A percentile compares a stretch with the other conserved stretches of the same genome.
Conservation (phyloP, 2,888 invertebrate species). For the Scaeva pyrastri region DNA sequence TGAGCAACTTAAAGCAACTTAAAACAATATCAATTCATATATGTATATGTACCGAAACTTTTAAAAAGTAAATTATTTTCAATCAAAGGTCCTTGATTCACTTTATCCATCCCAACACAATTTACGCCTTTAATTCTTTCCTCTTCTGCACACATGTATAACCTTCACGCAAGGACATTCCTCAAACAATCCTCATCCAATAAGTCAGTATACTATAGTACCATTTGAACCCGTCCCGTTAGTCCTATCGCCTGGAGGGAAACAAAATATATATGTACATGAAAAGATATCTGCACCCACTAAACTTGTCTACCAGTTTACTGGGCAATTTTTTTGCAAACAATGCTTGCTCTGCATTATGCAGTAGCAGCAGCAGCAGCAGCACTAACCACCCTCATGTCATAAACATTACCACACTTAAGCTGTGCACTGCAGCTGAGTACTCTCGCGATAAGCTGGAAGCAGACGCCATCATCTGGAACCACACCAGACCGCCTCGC, state of each 20-base stretch:
- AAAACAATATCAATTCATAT: too few relatives aligned
- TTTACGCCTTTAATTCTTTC: constrained; percentile 6
- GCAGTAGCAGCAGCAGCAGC: too few relatives aligned
- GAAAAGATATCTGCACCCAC: too few relatives aligned
- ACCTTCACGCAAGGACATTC: constrained; percentile 68
- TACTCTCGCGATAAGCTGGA: constrained; percentile 22
- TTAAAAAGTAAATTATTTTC: not conserved
- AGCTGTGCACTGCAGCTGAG: constrained; percentile 20
- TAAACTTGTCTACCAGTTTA: constrained; percentile 13
- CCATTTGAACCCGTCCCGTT: constrained; percentile 38
- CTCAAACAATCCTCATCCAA: constrained; percentile 4
- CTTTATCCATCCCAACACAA: not conserved
- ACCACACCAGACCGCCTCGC: constrained; percentile 1
- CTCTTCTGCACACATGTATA: constrained; percentile 7
- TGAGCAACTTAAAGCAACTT: too few relatives aligned
- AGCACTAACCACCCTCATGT: constrained; percentile 32
- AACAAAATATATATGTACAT: too few relatives aligned
- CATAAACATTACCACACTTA: constrained; percentile 61
- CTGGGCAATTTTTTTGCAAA: constrained; percentile 39
- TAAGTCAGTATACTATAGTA: constrained; percentile 11
- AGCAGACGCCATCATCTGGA: constrained; percentile 49
- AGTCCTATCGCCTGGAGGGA: constrained; percentile 57
- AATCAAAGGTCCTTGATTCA: not conserved
- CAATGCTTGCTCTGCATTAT: constrained; percentile 46
- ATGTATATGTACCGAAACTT: too few relatives aligned